These are phyloP conservation scores for Odocoileus virginianus DNA, from an alignment of 2,113 vertebrate genomes.

Conservation along the genomic window DNA sequence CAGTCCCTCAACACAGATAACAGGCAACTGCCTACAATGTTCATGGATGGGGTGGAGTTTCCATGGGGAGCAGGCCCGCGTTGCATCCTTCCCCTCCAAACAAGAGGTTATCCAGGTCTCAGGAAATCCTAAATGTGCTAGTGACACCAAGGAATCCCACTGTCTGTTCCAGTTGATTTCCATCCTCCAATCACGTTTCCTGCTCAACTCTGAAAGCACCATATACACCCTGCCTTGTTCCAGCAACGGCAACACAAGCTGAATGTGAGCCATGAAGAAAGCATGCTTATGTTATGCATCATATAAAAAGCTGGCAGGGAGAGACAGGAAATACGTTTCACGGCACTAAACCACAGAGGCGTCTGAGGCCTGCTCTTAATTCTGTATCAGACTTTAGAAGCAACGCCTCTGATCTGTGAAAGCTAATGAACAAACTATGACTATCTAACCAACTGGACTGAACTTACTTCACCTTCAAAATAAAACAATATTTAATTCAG, in stretches of 20 bases:
- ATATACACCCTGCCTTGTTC: too few species aligned
- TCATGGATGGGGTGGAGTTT: fast-evolving
- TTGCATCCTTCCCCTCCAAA: background rate
- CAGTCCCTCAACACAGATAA: background rate
- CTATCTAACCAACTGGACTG: background rate
- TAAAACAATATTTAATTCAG: background rate
- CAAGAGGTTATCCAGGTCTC: too few species aligned
- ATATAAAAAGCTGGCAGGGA: background rate
- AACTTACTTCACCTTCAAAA: background rate
- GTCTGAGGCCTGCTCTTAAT: background rate
- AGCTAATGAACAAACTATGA: background rate
- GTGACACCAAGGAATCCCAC: fast-evolving
- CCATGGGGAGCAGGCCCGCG: too few species aligned
- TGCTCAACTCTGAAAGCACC: too few species aligned
- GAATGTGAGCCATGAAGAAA: background rate
- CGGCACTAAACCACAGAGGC: background rate
- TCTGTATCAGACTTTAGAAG: background rate
- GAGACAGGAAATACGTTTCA: background rate
- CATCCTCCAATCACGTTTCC: fast-evolving
- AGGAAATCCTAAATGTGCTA: background rate
- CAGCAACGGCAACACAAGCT: background rate
- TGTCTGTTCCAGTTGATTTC: background rate
- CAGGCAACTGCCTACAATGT: fast-evolving
- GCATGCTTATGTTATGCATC: background rate
- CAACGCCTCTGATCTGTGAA: background rate